phyloP scores from a whole-genome alignment of 2,888 invertebrate genomes.

The Pachycephus smyrnensis region DNA sequence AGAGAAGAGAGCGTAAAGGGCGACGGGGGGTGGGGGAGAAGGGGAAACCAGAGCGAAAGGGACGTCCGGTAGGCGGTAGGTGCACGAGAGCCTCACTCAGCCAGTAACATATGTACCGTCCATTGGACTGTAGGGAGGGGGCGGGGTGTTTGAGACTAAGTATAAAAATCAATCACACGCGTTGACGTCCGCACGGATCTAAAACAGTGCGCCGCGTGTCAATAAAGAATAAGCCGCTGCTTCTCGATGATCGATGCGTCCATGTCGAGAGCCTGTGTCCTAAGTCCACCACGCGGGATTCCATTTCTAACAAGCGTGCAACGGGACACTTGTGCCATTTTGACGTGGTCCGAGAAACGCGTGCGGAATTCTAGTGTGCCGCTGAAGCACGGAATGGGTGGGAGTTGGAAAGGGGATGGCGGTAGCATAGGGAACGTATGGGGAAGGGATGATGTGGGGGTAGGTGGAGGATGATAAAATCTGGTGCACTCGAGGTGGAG shows the following conservation, averaged over 20 bases:
- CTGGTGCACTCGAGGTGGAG: constrained; percentile 1
- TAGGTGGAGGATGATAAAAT: neutral
- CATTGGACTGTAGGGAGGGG: constrained; percentile 24
- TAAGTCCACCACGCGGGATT: neutral
- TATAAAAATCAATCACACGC: constrained; percentile 58
- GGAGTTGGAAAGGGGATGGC: neutral
- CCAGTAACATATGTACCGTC: constrained; percentile 50
- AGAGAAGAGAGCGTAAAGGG: neutral
- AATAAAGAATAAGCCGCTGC: constrained; percentile 45
- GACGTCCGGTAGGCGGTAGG: constrained; percentile 1
- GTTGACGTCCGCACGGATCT: constrained; percentile 51
- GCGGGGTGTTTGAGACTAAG: constrained; percentile 24
- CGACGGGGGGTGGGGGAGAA: neutral
- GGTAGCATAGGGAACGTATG: neutral
- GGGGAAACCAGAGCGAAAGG: neutral
- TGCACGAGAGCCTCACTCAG: constrained; percentile 20
- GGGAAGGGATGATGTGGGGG: neutral
- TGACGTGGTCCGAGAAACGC: neutral
- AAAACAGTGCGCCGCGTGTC: constrained; percentile 40
- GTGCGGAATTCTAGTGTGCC: neutral
- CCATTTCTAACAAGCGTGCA: neutral
- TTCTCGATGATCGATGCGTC: constrained; percentile 43
- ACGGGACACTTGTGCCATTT: neutral
- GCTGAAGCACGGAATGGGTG: neutral
- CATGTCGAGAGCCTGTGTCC: too few relatives aligned